phyloP scores from a whole-genome alignment of 2,888 invertebrate genomes.

The Trachelus tabidus region DNA sequence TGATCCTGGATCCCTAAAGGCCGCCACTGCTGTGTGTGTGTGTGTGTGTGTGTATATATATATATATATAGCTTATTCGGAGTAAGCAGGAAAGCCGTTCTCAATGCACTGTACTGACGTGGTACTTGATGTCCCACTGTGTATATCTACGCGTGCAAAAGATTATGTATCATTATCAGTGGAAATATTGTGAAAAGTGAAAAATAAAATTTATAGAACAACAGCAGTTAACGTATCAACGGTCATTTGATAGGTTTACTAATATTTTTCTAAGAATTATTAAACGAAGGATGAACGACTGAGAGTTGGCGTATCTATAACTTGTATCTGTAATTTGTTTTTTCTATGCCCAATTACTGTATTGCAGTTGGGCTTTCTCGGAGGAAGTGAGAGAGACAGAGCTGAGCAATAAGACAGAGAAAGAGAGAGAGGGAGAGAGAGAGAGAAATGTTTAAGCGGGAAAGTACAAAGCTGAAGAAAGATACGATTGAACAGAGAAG shows the following conservation, averaged over 20 bases:
- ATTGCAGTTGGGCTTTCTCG: neutral
- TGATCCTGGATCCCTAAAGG: constrained; percentile 51
- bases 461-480: neutral
- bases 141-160: neutral
- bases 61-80: neutral
- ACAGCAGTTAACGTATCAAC: neutral
- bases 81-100: neutral
- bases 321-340: neutral
- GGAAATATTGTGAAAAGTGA: neutral
- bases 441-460: neutral
- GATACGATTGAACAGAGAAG: neutral
- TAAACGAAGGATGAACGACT: neutral
- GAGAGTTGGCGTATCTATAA: neutral
- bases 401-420: neutral
- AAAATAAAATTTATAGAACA: neutral
- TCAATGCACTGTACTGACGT: neutral
- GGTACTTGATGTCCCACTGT: neutral
- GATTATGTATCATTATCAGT: neutral
- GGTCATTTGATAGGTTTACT: neutral
- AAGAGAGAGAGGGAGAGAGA: neutral
- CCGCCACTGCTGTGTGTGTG: constrained; percentile 19
- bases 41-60: neutral
- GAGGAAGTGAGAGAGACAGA: neutral
- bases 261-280: neutral
- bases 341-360: neutral